Evolutionary conservation across 1,140 invertebrate genomes (phyloP), one percentile per base, ranked within the genome.

Genomic region (Drosophila triauraria): DNA sequence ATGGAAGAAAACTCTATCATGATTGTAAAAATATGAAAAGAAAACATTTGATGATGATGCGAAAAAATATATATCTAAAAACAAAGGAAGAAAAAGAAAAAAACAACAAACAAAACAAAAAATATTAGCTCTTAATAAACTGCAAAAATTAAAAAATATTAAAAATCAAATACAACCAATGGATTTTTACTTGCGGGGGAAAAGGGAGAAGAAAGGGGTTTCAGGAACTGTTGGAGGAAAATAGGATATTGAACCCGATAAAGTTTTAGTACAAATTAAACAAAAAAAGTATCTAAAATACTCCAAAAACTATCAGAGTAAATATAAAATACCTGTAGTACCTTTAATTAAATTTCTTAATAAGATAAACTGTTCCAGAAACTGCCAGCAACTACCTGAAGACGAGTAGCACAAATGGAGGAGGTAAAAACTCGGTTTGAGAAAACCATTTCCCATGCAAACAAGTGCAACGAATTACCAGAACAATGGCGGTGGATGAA

Each of bases 381-480:
- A 51, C 56, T 50, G 43, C 23, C 30, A 44, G 20, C 35, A 51
- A 46, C 64, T 80, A 83, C 80, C 80, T 82, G 67, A 50, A 44
- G 30, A 75, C 44, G 44, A 48, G 79, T 76, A 71, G 59, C 79
- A n/a, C 79, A 25, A 10, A 6, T 25, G 46, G 10, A 75, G 65
- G 65, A 17, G 56, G 64, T 67, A 63, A 85, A 84, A 75, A 53
- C 35, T 65, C 82, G 46, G 70, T 48, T 60, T 58, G 78, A 63
- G 47, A 82, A 80, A 70, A 65, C 48, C 65, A 74, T 82, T 90
- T 90, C 85, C 78, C 85, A 90, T 85, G 85, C 76, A 90, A 90
- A 90, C 85, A 90, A 90, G 85, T 90, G 85, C 85, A 90, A 75
- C 81, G 79, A 86, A 69, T 79, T 65, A 59, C 82, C 53, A 58